These are phyloP conservation scores for Erpornis zantholeuca DNA, from an alignment of 2,113 vertebrate genomes.

Conservation along the genomic window DNA sequence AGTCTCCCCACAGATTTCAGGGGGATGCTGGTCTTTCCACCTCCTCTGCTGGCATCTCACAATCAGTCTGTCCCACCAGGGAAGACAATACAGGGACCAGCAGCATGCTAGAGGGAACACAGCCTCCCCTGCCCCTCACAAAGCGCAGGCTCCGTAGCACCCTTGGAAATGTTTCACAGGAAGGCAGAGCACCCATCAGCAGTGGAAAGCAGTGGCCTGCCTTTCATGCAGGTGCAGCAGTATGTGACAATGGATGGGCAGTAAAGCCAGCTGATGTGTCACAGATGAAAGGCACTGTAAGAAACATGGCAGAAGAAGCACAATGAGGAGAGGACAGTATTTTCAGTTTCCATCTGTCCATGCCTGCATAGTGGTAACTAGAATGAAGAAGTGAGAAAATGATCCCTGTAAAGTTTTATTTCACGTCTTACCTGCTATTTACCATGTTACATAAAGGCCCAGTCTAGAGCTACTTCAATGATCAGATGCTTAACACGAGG, in stretches of 20 bases:
- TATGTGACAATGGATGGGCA: background rate
- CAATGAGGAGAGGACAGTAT: background rate
- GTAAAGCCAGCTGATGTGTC: background rate
- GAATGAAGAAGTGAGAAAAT: slow-evolving; percentile 17
- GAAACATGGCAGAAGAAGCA: background rate
- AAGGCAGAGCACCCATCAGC: background rate
- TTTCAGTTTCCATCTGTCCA: background rate
- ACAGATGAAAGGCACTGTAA: background rate
- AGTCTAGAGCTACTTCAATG: background rate
- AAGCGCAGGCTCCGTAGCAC: rapidly evolving
- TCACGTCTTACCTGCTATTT: background rate
- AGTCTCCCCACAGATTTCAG: background rate
- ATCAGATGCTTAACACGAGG: background rate
- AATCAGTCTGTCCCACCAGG: background rate
- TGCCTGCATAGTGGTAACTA: background rate
- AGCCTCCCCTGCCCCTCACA: background rate
- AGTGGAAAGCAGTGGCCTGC: background rate
- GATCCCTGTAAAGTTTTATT: background rate
- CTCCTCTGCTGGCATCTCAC: background rate
- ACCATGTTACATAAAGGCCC: background rate
- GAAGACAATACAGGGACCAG: background rate
- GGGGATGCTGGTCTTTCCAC: background rate
- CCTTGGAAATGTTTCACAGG: rapidly evolving
- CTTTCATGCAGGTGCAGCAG: background rate
- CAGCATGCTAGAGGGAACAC: too few relatives aligned